phyloP scores from a whole-genome alignment of 2,113 vertebrate genomes.

The Regulus satrapa region DNA sequence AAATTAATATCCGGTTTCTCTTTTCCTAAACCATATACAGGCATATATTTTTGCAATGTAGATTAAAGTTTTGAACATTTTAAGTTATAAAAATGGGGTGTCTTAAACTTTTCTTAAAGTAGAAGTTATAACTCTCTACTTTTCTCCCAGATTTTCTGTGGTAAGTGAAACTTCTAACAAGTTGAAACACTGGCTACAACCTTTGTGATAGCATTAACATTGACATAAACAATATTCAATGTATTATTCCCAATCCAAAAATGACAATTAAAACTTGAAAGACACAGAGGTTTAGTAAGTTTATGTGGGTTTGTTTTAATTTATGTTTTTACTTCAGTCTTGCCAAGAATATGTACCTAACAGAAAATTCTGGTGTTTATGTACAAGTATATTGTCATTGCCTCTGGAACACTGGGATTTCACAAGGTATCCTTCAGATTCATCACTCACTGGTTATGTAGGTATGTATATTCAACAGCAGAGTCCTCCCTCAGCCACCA shows the following conservation, averaged over 20 bases:
- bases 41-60: background rate
- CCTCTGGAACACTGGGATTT: background rate
- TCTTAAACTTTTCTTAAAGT: background rate
- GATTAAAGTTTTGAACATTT: background rate
- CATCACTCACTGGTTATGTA: background rate
- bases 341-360: background rate
- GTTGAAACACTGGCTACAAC: background rate
- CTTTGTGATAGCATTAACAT: background rate
- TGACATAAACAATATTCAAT: background rate
- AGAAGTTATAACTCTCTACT: background rate
- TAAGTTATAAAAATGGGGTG: background rate
- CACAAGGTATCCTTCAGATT: background rate
- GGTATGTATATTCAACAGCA: background rate
- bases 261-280: background rate
- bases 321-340: background rate
- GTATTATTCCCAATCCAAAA: background rate
- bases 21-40: background rate
- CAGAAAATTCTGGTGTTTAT: background rate
- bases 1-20: background rate
- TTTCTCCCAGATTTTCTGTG: background rate
- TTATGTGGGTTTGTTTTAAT: background rate
- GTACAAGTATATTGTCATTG: background rate
- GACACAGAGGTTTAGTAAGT: background rate
- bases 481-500: background rate
- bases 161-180: background rate